A percentile compares a stretch with the other conserved stretches of the same genome.
These are phyloP conservation scores for Polydrusus pterygomalis DNA, from an alignment of 2,888 invertebrate species.

Conservation along the genomic window DNA sequence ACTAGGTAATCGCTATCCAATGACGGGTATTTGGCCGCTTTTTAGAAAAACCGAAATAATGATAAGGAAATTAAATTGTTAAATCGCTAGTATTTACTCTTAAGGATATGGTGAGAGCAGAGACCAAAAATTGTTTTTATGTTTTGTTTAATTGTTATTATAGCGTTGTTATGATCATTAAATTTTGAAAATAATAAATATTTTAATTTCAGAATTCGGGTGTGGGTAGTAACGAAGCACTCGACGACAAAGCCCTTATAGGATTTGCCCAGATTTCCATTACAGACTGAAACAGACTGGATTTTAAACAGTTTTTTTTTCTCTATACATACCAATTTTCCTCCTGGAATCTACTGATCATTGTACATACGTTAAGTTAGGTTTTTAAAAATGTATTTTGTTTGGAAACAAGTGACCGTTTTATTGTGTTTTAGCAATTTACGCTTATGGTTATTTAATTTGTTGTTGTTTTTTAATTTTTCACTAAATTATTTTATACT, in stretches of 20 bases:
- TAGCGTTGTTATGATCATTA: too few species aligned
- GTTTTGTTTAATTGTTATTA: too few species aligned
- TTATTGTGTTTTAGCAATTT: slow-evolving; percentile 50
- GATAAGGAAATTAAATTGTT: too few species aligned
- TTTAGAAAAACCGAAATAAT: too few species aligned
- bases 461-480: slow-evolving; percentile 54
- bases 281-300: slow-evolving; percentile 79
- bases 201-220: slow-evolving; percentile 77
- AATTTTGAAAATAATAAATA: background rate
- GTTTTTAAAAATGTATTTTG: slow-evolving; percentile 57
- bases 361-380: slow-evolving; percentile 63
- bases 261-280: slow-evolving; percentile 99
- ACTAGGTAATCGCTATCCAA: too few species aligned
- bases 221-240: slow-evolving; percentile 83
- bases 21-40: too few species aligned
- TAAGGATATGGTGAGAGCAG: too few species aligned
- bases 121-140: too few species aligned
- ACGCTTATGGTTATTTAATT: slow-evolving; percentile 25
- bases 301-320: slow-evolving; percentile 46
- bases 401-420: slow-evolving; percentile 28
- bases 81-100: too few species aligned
- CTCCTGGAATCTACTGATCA: slow-evolving; percentile 67
- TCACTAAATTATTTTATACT: slow-evolving; percentile 19
- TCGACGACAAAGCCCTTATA: slow-evolving; percentile 95
- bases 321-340: slow-evolving; percentile 59